These are phyloP conservation scores for Dynastes hyllus DNA, from an alignment of 2,888 invertebrate species.

Conservation along the genomic window DNA sequence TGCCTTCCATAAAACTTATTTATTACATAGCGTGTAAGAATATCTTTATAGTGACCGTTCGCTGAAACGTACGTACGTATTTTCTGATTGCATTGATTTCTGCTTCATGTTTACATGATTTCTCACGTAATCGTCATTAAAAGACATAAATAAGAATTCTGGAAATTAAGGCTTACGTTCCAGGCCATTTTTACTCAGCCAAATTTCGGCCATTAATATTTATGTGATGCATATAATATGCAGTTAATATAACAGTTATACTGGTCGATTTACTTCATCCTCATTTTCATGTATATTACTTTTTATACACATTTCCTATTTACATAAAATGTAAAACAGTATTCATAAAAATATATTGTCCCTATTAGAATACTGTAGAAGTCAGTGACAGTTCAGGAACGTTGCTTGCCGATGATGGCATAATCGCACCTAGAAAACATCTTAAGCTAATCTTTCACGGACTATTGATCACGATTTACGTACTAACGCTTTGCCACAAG, in stretches of 20 bases:
- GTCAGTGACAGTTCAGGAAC: slow-evolving; percentile 24
- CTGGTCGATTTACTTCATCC: neutral
- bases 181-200: slow-evolving; percentile 12
- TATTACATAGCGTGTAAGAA: slow-evolving; percentile 35
- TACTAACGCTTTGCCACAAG: slow-evolving; percentile 15
- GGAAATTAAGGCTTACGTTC: slow-evolving; percentile 7
- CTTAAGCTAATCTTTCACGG: slow-evolving; percentile 19
- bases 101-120: slow-evolving; percentile 32
- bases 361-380: slow-evolving; percentile 6
- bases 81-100: slow-evolving; percentile 8
- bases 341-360: neutral
- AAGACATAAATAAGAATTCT: slow-evolving; percentile 35
- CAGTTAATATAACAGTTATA: slow-evolving; percentile 19
- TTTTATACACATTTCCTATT: neutral
- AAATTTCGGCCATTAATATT: slow-evolving; percentile 29
- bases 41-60: slow-evolving; percentile 17
- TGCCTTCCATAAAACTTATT: slow-evolving; percentile 42
- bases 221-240: slow-evolving; percentile 14
- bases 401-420: neutral
- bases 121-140: slow-evolving; percentile 39
- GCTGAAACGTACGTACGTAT: neutral
- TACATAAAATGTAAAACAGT: neutral
- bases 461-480: slow-evolving; percentile 23
- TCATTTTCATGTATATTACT: neutral
- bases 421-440: slow-evolving; percentile 33